A percentile compares a stretch with the other conserved stretches of the same genome.
These are phyloP conservation scores for Eupeodes latifasciatus DNA, from an alignment of 2,888 invertebrate species.

Conservation along the genomic window DNA sequence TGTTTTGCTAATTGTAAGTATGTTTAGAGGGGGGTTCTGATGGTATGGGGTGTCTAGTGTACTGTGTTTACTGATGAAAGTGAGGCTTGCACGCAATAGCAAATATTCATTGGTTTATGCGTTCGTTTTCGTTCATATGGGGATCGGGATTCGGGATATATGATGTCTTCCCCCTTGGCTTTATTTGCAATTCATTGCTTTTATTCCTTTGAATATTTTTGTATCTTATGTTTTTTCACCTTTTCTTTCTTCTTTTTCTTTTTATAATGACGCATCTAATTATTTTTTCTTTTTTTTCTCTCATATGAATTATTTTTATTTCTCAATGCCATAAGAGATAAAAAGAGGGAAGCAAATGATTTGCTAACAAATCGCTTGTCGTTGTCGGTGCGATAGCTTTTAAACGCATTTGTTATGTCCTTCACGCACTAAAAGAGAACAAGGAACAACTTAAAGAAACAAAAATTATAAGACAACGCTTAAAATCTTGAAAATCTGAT, in stretches of 20 bases:
- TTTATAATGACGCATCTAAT: conserved; percentile 60
- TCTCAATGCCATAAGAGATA: neutral
- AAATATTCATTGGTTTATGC: conserved; percentile 33
- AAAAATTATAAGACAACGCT: neutral
- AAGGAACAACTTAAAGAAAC: neutral
- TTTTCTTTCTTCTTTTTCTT: conserved; percentile 7
- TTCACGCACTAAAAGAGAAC: conserved; percentile 36
- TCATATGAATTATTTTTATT: conserved; percentile 40
- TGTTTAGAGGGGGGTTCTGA: neutral
- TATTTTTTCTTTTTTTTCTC: conserved; percentile 13
- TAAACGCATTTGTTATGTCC: conserved; percentile 30
- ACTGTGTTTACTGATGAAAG: conserved; percentile 1
- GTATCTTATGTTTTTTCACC: neutral
- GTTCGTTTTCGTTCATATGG: neutral
- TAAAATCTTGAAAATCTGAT: neutral
- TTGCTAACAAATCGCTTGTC: conserved; percentile 25
- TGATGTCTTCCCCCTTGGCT: neutral
- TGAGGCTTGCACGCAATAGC: conserved; percentile 47
- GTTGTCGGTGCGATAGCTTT: neutral
- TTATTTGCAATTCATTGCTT: conserved; percentile 50
- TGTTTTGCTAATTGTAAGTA: neutral
- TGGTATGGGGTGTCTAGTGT: neutral
- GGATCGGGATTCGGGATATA: neutral
- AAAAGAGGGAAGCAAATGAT: conserved; percentile 24
- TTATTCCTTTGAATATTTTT: conserved; percentile 25